Evolutionary conservation across 2,113 vertebrate genomes (phyloP).

Genomic region (Verasper variegatus): DNA sequence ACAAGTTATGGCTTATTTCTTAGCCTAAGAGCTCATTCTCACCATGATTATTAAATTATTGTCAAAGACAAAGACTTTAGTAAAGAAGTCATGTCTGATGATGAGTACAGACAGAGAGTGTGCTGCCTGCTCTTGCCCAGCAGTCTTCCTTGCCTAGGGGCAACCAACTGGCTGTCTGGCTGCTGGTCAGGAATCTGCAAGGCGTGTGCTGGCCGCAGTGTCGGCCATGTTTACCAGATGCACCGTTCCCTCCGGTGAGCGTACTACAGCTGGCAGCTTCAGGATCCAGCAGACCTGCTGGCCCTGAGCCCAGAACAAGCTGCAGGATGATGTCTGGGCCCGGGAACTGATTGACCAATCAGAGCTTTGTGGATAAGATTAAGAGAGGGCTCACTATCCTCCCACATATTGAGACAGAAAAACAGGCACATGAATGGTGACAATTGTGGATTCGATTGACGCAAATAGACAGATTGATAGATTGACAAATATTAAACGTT

Average conservation of each 20-base stretch:
- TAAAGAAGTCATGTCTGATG: slow-evolving; percentile 31
- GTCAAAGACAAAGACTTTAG: slow-evolving; percentile 14
- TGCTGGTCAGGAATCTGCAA: slow-evolving; percentile 55
- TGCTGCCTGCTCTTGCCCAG: slow-evolving; percentile 33
- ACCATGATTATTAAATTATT: background rate
- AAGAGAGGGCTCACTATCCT: background rate
- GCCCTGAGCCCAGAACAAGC: slow-evolving; percentile 46
- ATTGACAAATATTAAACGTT: background rate
- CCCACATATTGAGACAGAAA: background rate
- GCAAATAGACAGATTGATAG: background rate
- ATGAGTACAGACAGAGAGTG: slow-evolving; percentile 18
- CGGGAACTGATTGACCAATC: slow-evolving; percentile 22
- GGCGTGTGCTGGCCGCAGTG: slow-evolving; percentile 43
- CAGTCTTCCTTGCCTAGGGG: slow-evolving; percentile 51
- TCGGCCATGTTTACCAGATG: slow-evolving; percentile 76
- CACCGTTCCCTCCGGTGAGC: slow-evolving; percentile 73
- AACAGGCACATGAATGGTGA: background rate
- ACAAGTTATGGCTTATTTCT: background rate
- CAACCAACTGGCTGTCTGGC: slow-evolving; percentile 73
- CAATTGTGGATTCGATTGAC: background rate
- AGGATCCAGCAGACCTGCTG: slow-evolving; percentile 54
- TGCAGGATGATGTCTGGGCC: slow-evolving; percentile 45
- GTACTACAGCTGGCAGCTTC: slow-evolving; percentile 67
- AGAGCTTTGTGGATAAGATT: background rate
- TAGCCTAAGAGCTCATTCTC: background rate